phyloP scores from a whole-genome alignment of 2,888 invertebrate genomes.

The Caenorhabditis angaria region DNA sequence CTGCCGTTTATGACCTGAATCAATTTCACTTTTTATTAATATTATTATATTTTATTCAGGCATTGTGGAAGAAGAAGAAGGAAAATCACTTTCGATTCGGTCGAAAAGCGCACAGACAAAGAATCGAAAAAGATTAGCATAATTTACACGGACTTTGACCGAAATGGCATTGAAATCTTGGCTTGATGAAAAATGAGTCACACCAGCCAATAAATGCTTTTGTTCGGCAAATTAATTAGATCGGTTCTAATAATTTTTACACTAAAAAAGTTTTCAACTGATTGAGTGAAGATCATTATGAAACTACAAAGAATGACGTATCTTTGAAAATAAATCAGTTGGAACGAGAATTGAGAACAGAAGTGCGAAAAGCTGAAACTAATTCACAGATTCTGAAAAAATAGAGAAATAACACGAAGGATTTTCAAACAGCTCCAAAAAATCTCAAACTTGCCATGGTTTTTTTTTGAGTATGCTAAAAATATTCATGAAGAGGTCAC shows the following conservation, averaged over 20 bases:
- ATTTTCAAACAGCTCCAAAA: no score
- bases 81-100: no score
- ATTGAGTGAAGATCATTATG: not conserved
- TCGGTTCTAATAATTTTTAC: not conserved
- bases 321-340: no score
- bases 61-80: not conserved
- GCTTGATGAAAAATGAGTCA: not conserved
- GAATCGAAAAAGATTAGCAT: not conserved
- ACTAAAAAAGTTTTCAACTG: not conserved
- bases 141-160: not conserved
- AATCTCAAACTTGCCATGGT: no score
- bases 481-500: no score
- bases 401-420: no score
- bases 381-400: no score
- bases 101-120: no score
- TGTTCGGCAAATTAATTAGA: not conserved
- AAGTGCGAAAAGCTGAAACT: no score
- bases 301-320: not conserved
- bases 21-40: conserved; percentile 4
- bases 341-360: no score
- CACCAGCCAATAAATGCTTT: not conserved
- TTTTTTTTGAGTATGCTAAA: no score
- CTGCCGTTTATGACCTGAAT: conserved; percentile 4
- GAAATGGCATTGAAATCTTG: not conserved
- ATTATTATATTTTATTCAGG: no score